These are phyloP conservation scores for Boulengeromyrus knoepffleri DNA, from an alignment of 2,113 vertebrate genomes.

Conservation along the genomic window DNA sequence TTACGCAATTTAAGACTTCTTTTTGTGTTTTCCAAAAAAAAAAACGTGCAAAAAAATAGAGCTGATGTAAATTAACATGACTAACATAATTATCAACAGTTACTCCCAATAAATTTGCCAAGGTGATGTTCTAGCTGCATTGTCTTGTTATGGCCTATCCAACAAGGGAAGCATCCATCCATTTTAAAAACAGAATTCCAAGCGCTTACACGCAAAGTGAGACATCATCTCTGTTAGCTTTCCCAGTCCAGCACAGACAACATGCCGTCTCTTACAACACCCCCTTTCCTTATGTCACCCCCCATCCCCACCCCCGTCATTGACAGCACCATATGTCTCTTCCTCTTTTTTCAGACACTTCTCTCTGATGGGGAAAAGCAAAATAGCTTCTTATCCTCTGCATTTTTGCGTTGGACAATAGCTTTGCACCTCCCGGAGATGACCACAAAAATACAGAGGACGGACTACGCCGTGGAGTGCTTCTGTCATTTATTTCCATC, in stretches of 20 bases:
- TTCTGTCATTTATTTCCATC: not conserved
- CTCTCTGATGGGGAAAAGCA: not conserved
- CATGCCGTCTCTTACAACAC: not conserved
- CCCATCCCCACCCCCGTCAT: not conserved
- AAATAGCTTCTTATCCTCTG: not conserved
- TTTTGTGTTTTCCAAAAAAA: not conserved
- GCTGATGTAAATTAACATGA: not conserved
- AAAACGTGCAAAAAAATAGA: not conserved
- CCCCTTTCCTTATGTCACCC: not conserved
- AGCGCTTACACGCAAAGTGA: not conserved
- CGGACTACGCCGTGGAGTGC: not conserved
- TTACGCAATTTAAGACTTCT: not conserved
- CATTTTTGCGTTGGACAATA: not conserved
- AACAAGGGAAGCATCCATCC: not conserved
- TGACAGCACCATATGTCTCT: not conserved
- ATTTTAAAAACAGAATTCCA: not conserved
- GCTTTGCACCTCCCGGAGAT: not conserved
- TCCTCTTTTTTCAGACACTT: not conserved
- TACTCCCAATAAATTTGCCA: not conserved
- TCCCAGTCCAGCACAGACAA: not conserved
- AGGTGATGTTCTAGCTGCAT: not conserved
- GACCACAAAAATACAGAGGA: not conserved
- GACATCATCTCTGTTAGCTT: constrained; percentile 3
- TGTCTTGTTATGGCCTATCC: not conserved
- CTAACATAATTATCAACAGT: not conserved